Conservation (phyloP, 2,113 vertebrate genomes). For the Rhinopithecus roxellana region DNA sequence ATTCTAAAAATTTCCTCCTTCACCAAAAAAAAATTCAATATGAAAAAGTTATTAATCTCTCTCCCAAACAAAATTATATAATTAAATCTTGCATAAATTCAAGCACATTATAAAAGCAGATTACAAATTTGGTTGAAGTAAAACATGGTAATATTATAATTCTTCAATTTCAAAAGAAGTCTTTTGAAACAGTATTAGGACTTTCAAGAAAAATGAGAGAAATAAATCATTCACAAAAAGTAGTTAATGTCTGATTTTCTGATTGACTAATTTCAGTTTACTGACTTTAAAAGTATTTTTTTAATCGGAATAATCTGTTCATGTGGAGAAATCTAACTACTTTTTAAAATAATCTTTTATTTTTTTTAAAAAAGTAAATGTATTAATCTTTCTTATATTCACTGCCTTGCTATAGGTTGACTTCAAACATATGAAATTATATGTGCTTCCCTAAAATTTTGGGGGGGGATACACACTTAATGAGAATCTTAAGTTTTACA, state of each 20-base stretch:
- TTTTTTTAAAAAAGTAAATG: background rate
- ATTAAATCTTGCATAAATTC: background rate
- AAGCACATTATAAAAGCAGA: background rate
- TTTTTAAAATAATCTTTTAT: background rate
- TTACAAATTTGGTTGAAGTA: background rate
- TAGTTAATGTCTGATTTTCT: background rate
- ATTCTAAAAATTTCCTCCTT: background rate
- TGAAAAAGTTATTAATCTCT: background rate
- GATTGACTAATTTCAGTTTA: slow-evolving; percentile 11
- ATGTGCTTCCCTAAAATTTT: background rate
- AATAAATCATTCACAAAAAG: background rate
- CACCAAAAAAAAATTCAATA: background rate
- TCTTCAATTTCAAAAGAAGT: slow-evolving; percentile 24
- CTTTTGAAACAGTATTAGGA: background rate
- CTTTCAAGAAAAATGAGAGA: slow-evolving; percentile 27
- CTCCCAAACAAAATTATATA: background rate
- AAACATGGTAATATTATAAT: slow-evolving; percentile 10
- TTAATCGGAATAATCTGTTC: background rate
- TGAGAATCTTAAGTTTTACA: background rate
- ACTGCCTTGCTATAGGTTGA: background rate
- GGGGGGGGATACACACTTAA: background rate
- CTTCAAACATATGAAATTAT: slow-evolving; percentile 16
- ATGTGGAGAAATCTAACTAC: background rate
- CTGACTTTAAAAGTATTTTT: background rate
- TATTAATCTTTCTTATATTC: background rate